Evolutionary conservation across 2,888 invertebrate genomes (phyloP).

Genomic region (Gisinianus flammeolus): DNA sequence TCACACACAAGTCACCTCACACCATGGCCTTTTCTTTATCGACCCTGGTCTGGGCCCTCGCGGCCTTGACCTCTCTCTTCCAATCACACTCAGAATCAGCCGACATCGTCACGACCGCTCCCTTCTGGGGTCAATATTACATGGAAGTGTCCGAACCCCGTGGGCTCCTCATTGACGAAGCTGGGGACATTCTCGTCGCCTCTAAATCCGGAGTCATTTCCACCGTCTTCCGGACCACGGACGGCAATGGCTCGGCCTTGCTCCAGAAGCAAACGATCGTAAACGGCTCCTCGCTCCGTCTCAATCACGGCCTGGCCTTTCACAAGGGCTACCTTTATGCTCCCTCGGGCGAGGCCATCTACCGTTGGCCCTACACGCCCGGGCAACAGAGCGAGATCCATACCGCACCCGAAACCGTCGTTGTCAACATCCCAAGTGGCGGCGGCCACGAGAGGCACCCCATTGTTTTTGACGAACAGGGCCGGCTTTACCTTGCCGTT

Average conservation of each 20-base stretch:
- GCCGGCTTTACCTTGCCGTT: slow-evolving; percentile 23
- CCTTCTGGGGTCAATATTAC: slow-evolving; percentile 37
- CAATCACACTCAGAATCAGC: no score
- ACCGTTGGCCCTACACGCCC: slow-evolving; percentile 52
- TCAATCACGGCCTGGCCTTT: slow-evolving; percentile 49
- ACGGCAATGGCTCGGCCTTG: not conserved
- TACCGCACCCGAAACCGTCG: slow-evolving; percentile 30
- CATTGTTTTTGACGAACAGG: slow-evolving; percentile 41
- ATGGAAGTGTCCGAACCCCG: slow-evolving; percentile 33
- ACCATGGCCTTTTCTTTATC: no score
- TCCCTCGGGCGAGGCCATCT: slow-evolving; percentile 40
- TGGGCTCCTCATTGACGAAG: slow-evolving; percentile 42
- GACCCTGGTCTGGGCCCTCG: no score
- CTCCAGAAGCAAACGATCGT: not conserved
- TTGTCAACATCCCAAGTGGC: slow-evolving; percentile 41
- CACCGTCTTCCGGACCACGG: slow-evolving; percentile 5
- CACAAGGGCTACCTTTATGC: slow-evolving; percentile 49
- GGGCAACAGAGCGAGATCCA: slow-evolving; percentile 39
- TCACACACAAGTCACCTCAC: no score
- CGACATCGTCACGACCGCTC: slow-evolving; percentile 22
- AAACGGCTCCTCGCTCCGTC: not conserved
- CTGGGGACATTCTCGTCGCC: slow-evolving; percentile 49
- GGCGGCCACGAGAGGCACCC: slow-evolving; percentile 42
- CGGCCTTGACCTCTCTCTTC: no score
- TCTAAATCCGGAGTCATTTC: slow-evolving; percentile 2